A percentile compares a stretch with the other conserved stretches of the same genome.
Conservation (phyloP, 2,797 vertebrate species). For the Rhinichthys osculus region DNA sequence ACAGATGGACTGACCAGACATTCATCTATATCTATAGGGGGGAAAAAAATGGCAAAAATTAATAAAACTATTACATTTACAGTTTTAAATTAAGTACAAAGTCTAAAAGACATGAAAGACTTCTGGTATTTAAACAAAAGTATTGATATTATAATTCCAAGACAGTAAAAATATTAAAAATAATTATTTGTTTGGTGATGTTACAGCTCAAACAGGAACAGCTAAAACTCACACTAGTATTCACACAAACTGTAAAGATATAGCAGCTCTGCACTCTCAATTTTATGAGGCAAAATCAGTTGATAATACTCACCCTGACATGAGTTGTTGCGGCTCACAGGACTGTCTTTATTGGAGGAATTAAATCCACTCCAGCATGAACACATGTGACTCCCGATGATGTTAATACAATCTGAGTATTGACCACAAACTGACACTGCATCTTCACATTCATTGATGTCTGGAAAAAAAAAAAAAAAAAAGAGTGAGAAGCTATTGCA, state of each 20-base stretch:
- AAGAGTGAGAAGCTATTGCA: neutral
- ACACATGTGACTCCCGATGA: slow-evolving; percentile 37
- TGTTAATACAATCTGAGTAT: slow-evolving; percentile 43
- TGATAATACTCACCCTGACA: slow-evolving; percentile 25
- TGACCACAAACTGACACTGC: slow-evolving; percentile 30
- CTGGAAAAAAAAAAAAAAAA: neutral
- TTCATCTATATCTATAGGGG: too few species aligned
- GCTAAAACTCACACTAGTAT: too few species aligned
- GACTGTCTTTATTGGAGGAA: neutral
- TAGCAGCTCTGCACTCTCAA: neutral
- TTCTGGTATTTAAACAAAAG: too few species aligned
- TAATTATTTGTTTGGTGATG: too few species aligned
- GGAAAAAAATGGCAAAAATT: too few species aligned
- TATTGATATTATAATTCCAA: too few species aligned
- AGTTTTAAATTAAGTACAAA: too few species aligned
- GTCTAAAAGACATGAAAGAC: too few species aligned
- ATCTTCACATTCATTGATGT: slow-evolving; percentile 35
- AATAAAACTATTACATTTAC: too few species aligned
- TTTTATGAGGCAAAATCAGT: neutral
- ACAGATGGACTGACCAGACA: too few species aligned
- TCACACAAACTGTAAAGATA: too few species aligned
- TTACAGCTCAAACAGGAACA: too few species aligned
- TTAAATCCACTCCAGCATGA: slow-evolving; percentile 45
- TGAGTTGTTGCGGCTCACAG: slow-evolving; percentile 23
- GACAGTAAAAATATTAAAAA: neutral